Evolutionary conservation across 2,797 vertebrate species (phyloP).

Genomic region (Acridotheres tristis): DNA sequence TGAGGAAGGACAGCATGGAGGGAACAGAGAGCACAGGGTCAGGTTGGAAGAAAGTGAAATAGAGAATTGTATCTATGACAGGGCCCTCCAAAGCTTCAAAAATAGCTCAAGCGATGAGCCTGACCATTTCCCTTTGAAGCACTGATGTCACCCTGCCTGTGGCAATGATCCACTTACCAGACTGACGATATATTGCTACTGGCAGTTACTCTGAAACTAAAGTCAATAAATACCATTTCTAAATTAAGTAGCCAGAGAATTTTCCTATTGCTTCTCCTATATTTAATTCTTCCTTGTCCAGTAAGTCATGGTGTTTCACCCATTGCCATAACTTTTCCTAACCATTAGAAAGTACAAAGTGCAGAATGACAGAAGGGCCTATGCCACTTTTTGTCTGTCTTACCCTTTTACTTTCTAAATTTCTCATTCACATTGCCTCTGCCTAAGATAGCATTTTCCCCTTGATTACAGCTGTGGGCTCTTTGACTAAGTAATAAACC

Average conservation of each 20-base stretch:
- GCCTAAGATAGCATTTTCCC: background rate
- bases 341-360: background rate
- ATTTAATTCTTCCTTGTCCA: constrained; percentile 5
- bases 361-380: background rate
- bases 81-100: background rate
- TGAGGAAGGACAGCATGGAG: background rate
- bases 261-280: constrained; percentile 21
- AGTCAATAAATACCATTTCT: constrained; percentile 33
- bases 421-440: background rate
- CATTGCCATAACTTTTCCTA: background rate
- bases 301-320: background rate
- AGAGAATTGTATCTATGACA: background rate
- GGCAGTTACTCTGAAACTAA: constrained; percentile 21
- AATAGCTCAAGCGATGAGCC: background rate
- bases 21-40: background rate
- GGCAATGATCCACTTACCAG: constrained; percentile 17
- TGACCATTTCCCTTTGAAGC: constrained; percentile 17
- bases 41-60: background rate
- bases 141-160: background rate
- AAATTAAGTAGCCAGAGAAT: constrained; percentile 24
- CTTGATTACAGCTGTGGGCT: fast-evolving
- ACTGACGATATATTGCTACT: background rate
- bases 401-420: background rate
- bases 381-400: background rate
- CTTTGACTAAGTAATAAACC: background rate